Conservation (phyloP, 2,113 vertebrate species). For the Anguilla japonica region DNA sequence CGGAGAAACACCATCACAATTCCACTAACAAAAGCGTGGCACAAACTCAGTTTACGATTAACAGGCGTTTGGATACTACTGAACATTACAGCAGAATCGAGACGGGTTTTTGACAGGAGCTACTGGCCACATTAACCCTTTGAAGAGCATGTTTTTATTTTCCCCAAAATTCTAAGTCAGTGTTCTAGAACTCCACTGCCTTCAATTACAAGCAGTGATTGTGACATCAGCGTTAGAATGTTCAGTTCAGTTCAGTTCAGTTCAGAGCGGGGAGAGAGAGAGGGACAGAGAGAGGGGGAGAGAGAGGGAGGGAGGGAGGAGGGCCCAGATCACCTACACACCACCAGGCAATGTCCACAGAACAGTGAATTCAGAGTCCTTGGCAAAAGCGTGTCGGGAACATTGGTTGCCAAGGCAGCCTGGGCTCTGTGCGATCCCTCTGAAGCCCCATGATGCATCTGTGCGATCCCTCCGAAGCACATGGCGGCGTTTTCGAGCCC, state of each 20-base stretch:
- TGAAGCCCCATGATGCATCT: not conserved
- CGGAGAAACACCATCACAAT: not conserved
- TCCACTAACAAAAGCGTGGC: not conserved
- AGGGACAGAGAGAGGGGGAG: not conserved
- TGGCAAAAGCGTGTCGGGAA: constrained; percentile 11
- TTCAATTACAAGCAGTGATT: no score
- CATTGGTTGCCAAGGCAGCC: constrained; percentile 26
- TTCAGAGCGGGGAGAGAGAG: no score
- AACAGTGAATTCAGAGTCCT: constrained; percentile 22
- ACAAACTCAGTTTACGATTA: not conserved
- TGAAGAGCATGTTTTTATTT: not conserved
- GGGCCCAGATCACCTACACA: not conserved
- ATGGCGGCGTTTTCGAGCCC: not conserved
- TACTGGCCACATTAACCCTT: not conserved
- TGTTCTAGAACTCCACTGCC: no score
- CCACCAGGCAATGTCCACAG: not conserved
- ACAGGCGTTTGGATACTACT: not conserved
- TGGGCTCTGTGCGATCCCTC: not conserved
- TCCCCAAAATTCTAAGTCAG: no score
- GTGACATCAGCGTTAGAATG: no score
- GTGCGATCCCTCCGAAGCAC: not conserved
- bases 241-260: no score
- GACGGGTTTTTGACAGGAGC: not conserved
- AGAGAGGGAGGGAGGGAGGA: not conserved
- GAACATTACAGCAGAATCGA: not conserved